Evolutionary conservation across 2,113 vertebrate genomes (phyloP), one percentile per base, ranked within the genome.

Genomic region (Trachemys scripta): DNA sequence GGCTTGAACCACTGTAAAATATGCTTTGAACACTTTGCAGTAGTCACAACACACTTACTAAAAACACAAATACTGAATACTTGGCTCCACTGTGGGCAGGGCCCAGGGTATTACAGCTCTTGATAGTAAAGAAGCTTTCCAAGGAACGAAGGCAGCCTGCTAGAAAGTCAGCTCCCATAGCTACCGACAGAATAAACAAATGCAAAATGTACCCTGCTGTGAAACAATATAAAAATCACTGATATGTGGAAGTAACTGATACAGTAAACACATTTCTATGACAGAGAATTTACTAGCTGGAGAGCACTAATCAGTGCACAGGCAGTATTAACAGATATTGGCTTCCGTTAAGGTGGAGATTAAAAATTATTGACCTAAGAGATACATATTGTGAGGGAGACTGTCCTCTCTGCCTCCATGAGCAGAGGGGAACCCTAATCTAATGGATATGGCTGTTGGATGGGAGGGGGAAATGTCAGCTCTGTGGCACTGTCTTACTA

Each of bases 391-490:
- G 17, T 22, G 35, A 38, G 8, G 38, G 65, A 72, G 35, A 72
- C 35, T 54, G 14, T 57, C 13, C 31, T 82, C 83, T 90, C 17
- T 42, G 5, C 38, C 45, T n/a, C n/a, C 10, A 82, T 35, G 16
- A 84, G 11, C 22, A 45, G 85, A 59, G 2, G 19, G 5, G 7
- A 88, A 10, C 2, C 89, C 90, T 57, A 75, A 80, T 42, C 51
- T 82, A 84, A 82, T 59, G 47, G 22, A 83, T 49, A 84, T 29
- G 14, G 2, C 24, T 94, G 8, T 11, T 82, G 57, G 29, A 62
- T 0, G 0, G 76, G 79, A 59, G 0, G 1, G 24, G 19, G 89
- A 79, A 90, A 27, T 45, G 24, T 27, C 42, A 75, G 20, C 72
- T 24, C 72, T 75, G 38, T 76, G 19, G 22, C 72, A 45, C 42